Conservation (phyloP, 2,113 vertebrate species). For the Synchiropus splendidus region DNA sequence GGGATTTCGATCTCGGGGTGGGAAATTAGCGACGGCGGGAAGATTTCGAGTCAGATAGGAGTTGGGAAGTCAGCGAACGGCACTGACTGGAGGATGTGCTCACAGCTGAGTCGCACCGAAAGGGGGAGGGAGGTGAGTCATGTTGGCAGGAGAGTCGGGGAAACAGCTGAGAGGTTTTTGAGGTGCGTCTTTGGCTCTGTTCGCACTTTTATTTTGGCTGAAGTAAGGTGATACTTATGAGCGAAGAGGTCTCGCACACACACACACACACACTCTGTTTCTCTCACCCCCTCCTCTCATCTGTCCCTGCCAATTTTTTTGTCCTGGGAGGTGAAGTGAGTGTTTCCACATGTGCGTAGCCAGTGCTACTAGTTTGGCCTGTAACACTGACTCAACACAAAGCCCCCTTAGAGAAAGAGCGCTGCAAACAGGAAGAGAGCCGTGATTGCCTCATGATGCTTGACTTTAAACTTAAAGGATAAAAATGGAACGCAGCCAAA, state of each 20-base stretch:
- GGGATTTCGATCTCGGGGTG: conserved; percentile 46
- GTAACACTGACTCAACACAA: conserved; percentile 59
- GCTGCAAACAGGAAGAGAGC: conserved; percentile 41
- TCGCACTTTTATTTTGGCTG: conserved; percentile 58
- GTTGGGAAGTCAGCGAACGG: background rate
- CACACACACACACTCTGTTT: conserved; percentile 25
- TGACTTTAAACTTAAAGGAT: conserved; percentile 23
- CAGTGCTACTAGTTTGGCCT: conserved; percentile 58
- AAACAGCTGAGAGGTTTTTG: conserved; percentile 66
- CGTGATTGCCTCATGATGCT: conserved; percentile 43
- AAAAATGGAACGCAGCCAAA: conserved; percentile 3
- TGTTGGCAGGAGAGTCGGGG: conserved; percentile 47
- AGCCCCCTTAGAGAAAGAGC: conserved; percentile 54
- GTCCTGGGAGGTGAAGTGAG: conserved; percentile 57
- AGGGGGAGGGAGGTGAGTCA: conserved; percentile 28
- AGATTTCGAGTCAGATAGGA: too few relatives aligned
- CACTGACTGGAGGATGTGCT: background rate
- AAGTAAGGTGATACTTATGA: conserved; percentile 49
- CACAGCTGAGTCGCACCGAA: conserved; percentile 8
- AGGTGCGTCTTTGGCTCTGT: conserved; percentile 55
- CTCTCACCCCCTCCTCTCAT: conserved; percentile 22
- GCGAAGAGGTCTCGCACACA: conserved; percentile 22
- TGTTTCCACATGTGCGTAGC: conserved; percentile 58
- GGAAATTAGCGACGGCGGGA: conserved; percentile 23
- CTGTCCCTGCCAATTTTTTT: conserved; percentile 49